Conservation (phyloP, 2,113 vertebrate species). For the Sakesphorus luctuosus region DNA sequence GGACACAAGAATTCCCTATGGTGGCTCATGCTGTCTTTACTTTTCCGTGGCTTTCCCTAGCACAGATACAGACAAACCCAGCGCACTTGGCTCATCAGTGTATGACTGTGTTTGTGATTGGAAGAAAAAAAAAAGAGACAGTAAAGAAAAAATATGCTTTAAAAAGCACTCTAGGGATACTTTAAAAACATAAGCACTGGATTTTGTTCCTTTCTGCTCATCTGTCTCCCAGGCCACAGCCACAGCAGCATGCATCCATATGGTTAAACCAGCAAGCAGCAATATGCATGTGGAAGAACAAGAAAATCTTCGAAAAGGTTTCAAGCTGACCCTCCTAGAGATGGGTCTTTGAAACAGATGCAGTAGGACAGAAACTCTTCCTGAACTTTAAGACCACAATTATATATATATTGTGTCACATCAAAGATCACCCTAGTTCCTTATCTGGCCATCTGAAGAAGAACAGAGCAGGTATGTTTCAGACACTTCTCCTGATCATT, state of each 20-base stretch:
- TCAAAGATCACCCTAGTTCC: not conserved
- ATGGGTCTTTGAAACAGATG: not conserved
- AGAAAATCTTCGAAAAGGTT: not conserved
- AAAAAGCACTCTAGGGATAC: not conserved
- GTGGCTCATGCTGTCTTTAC: constrained; percentile 15
- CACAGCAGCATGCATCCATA: not conserved
- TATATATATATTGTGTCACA: not conserved
- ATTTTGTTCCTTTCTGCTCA: not conserved
- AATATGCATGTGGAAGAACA: not conserved
- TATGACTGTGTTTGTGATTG: not conserved
- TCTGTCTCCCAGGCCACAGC: not conserved
- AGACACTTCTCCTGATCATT: not conserved
- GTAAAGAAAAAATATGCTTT: not conserved
- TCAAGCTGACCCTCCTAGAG: not conserved
- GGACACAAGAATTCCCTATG: not conserved
- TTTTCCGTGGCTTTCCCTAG: not conserved
- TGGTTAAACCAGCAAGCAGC: not conserved
- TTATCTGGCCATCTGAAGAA: not conserved
- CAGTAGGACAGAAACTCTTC: not conserved
- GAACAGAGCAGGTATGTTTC: not conserved
- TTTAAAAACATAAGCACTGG: not conserved
- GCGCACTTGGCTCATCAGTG: not conserved
- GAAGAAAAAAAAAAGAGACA: not conserved
- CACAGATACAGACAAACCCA: not conserved
- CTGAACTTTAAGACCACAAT: not conserved